Base-by-base conservation (phyloP, 2,888 invertebrate species). In the Erynnis tages region DNA sequence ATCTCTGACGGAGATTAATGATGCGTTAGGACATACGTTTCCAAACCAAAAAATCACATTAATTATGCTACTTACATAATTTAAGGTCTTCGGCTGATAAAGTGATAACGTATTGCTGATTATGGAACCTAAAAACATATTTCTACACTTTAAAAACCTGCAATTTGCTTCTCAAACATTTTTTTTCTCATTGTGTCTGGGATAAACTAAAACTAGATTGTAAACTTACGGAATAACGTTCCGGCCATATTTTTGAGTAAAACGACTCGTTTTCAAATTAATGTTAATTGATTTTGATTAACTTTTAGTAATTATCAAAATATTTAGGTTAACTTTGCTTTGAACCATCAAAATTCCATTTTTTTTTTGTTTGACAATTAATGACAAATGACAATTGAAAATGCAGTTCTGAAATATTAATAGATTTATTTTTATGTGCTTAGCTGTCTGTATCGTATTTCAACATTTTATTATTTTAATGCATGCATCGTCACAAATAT, bases 71-170 rank as follows among this genome's bases (percentile, higher is more conserved):
- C 25, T 23, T 43, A 74, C 82, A 76, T 62, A 88, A 60, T 65
- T 71, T 1, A 75, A 55, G 34, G 71, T 53, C 56, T 72, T 82
- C 19, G 66, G 68, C 63, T 76, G 79, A 62, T 76, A 74, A 32
- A 76, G 55, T 17, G 73, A 58, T 63, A 83, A 44, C 32, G 76
- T 62, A 56, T 63, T 73, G 56, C 64, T 77, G 52, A 86, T 62
- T 54, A 83, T 48, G 25, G 82, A 79, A 53, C 87, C 88, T 88
- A 71, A 57, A 84, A 82, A 14, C n/a, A n/a, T n/a, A n/a, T n/a
- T n/a, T n/a, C n/a, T n/a, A n/a, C n/a, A n/a, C n/a, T n/a, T 27
- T 4, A 21, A 21, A 21, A 21, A 21, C 3, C 6, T 21, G 21
- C 21, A 21, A 21, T 21, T 21, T n/a, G n/a, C n/a, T n/a, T n/a